Evolutionary conservation across 2,888 invertebrate genomes (phyloP).

Genomic region (Epinotia brunnichana): DNA sequence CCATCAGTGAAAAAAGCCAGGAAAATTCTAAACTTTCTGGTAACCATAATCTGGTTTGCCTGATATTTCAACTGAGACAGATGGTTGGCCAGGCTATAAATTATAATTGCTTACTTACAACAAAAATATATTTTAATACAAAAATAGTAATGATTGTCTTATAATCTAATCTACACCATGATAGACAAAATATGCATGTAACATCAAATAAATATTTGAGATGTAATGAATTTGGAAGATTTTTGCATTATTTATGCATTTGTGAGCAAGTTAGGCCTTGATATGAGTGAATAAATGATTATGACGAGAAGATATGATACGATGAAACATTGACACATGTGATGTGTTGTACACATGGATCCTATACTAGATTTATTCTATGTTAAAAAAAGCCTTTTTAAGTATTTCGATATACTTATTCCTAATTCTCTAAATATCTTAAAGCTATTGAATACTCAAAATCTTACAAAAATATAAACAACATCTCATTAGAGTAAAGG

Average conservation of each 20-base stretch:
- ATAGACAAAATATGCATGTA: conserved; percentile 12
- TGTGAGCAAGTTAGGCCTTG: conserved; percentile 47
- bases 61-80: background rate
- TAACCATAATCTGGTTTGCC: background rate
- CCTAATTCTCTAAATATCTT: conserved; percentile 48
- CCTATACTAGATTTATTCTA: conserved; percentile 29
- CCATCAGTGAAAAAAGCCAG: background rate
- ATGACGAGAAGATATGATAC: conserved; percentile 32
- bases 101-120: conserved; percentile 24
- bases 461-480: conserved; percentile 68
- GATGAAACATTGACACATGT: conserved; percentile 33
- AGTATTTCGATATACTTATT: conserved; percentile 43
- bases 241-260: conserved; percentile 37
- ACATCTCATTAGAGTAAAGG: conserved; percentile 53
- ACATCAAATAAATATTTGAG: conserved; percentile 29
- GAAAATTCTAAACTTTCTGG: too few species aligned
- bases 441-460: conserved; percentile 57
- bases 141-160: conserved; percentile 39
- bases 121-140: conserved; percentile 34
- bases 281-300: conserved; percentile 41
- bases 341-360: conserved; percentile 36
- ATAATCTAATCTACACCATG: conserved; percentile 32
- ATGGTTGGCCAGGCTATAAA: background rate
- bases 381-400: conserved; percentile 40
- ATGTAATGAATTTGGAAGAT: conserved; percentile 33